Conservation (phyloP, 2,888 invertebrate genomes). For the Anticlea derivata region DNA sequence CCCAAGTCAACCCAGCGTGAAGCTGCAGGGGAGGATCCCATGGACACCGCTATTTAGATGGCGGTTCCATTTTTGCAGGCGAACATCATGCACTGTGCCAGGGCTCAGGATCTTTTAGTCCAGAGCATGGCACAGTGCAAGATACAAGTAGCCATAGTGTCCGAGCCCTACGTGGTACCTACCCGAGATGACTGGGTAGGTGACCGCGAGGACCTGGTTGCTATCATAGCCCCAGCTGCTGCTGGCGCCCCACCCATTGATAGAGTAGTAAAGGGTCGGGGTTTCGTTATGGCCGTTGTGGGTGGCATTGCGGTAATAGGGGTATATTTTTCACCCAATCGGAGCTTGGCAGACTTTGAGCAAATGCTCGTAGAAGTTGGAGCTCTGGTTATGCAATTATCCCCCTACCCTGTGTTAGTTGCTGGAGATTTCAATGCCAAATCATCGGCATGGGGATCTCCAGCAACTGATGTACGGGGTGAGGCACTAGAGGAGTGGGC, state of each 20-base stretch:
- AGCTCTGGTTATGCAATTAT: too few relatives aligned
- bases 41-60: background rate
- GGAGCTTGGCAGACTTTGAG: too few relatives aligned
- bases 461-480: too few relatives aligned
- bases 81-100: conserved; percentile 13
- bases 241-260: too few relatives aligned
- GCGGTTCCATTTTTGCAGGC: background rate
- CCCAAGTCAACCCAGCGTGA: background rate
- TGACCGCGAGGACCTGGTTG: background rate
- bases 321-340: too few relatives aligned
- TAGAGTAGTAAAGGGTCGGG: background rate
- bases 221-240: background rate
- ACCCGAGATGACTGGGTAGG: background rate
- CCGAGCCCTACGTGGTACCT: conserved; percentile 8
- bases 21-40: background rate
- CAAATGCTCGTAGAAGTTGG: too few relatives aligned
- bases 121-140: conserved; percentile 12
- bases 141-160: background rate
- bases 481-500: too few relatives aligned
- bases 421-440: conserved; percentile 22
- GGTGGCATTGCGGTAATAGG: too few relatives aligned
- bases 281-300: too few relatives aligned
- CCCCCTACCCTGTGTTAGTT: conserved; percentile 25
- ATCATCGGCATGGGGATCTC: background rate
- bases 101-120: conserved; percentile 1